These are phyloP conservation scores for Bruchidius siliquastri DNA, from an alignment of 2,888 invertebrate species.

Conservation along the genomic window DNA sequence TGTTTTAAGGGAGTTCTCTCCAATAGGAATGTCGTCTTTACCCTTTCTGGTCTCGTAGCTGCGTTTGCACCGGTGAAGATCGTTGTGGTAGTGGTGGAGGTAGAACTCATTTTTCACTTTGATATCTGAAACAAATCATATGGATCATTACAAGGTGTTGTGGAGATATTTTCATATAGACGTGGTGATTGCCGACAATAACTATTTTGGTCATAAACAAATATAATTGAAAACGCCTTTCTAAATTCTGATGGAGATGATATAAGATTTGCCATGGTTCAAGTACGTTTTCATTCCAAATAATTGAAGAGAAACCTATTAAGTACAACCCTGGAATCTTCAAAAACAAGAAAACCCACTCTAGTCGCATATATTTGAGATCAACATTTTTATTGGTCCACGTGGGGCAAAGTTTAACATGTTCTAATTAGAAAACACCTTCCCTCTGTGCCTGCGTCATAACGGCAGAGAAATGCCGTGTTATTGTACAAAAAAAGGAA, in stretches of 20 bases:
- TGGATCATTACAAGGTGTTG: background rate
- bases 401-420: background rate
- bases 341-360: background rate
- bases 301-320: too few relatives aligned
- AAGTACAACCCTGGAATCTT: too few relatives aligned
- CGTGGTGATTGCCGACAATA: too few relatives aligned
- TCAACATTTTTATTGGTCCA: background rate
- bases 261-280: too few relatives aligned
- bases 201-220: too few relatives aligned
- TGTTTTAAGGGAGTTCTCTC: constrained; percentile 22
- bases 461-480: background rate
- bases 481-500: background rate
- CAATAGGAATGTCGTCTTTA: constrained; percentile 23
- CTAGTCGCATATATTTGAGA: background rate
- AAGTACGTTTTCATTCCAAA: too few relatives aligned
- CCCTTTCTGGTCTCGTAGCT: constrained; percentile 40
- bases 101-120: background rate
- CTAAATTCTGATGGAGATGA: too few relatives aligned
- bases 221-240: too few relatives aligned
- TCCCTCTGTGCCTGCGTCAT: background rate
- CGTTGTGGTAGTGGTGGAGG: constrained; percentile 1
- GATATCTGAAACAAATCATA: background rate
- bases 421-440: too few relatives aligned
- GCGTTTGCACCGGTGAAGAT: constrained; percentile 28
- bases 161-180: too few relatives aligned